phyloP scores from a whole-genome alignment of 2,797 vertebrate species.

The Periparus ater region DNA sequence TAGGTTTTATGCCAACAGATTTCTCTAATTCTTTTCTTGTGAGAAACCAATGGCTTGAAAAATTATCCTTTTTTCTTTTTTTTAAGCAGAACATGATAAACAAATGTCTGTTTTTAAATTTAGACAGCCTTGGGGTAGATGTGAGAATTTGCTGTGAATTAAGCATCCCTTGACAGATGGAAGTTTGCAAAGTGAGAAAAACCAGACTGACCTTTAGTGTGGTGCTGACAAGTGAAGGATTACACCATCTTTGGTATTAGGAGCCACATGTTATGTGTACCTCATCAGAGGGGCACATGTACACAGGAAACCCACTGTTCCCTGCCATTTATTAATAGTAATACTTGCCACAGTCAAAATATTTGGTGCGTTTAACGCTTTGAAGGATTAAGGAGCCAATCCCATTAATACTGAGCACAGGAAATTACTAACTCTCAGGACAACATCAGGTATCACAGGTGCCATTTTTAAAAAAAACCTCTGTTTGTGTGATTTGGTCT shows the following conservation, averaged over 20 bases:
- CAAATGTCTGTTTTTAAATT: constrained; percentile 69
- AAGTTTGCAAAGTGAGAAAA: constrained; percentile 77
- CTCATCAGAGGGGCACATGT: constrained; percentile 52
- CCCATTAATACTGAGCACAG: constrained; percentile 47
- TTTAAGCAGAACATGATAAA: constrained; percentile 65
- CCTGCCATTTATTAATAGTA: constrained; percentile 57
- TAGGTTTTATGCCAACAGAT: neutral
- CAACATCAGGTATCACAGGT: neutral
- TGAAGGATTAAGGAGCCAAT: constrained; percentile 64
- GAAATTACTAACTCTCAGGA: constrained; percentile 40
- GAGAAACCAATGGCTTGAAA: constrained; percentile 64
- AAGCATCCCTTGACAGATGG: constrained; percentile 75
- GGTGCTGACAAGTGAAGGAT: constrained; percentile 70
- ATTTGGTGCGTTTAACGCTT: constrained; percentile 49
- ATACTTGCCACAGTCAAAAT: constrained; percentile 60
- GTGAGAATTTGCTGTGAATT: constrained; percentile 71
- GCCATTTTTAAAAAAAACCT: neutral
- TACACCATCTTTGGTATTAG: constrained; percentile 58
- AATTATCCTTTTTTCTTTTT: neutral
- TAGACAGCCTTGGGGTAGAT: constrained; percentile 70
- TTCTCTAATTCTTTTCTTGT: constrained; percentile 34
- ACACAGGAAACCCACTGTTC: constrained; percentile 63
- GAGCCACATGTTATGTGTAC: constrained; percentile 56
- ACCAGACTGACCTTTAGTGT: constrained; percentile 72
- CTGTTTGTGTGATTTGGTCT: neutral